A percentile compares a stretch with the other conserved stretches of the same genome.
Conservation (phyloP, 35 echinoderm and acorn worm species). For the Apostichopus japonicus region DNA sequence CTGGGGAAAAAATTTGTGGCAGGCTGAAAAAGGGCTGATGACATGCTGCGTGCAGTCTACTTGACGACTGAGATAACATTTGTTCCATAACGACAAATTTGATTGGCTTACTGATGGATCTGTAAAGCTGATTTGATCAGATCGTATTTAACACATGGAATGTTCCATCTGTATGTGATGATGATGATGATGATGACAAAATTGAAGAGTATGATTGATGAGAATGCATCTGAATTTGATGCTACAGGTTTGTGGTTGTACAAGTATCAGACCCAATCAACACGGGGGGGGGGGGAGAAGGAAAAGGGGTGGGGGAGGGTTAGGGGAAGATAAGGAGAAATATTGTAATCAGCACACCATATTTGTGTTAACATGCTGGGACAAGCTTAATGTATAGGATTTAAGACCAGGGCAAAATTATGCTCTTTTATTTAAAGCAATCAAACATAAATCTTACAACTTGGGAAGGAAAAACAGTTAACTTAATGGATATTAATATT, state of each 20-base stretch:
- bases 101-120: not conserved
- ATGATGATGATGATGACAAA: conserved; percentile 12
- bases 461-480: no score
- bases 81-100: not conserved
- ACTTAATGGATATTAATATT: no score
- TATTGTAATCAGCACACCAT: no score
- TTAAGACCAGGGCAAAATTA: no score
- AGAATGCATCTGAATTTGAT: not conserved
- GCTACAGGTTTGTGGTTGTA: not conserved
- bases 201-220: not conserved
- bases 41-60: not conserved
- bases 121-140: not conserved
- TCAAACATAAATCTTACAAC: no score
- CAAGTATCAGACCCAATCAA: no score
- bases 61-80: not conserved
- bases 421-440: no score
- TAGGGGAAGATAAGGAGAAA: no score
- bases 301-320: no score
- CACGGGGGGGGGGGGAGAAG: no score
- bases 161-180: not conserved
- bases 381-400: no score
- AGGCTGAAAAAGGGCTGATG: not conserved
- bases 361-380: no score
- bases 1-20: not conserved
- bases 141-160: conserved; percentile 21